Evolutionary conservation across 2,888 invertebrate genomes (phyloP).

Genomic region (Poecilus cupreus): DNA sequence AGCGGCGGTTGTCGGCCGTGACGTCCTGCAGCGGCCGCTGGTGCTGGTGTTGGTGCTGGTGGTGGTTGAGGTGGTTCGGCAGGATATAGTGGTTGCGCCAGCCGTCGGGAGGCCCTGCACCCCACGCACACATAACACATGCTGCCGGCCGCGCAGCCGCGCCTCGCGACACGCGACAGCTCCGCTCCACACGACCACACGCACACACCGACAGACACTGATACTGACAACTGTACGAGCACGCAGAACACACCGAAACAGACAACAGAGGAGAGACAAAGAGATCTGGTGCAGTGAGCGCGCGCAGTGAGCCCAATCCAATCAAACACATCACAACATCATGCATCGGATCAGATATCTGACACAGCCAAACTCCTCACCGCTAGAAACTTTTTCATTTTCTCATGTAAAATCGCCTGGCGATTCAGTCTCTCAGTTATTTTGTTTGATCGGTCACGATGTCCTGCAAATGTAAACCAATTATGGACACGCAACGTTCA

Average conservation of each 20-base stretch:
- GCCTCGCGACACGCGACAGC: conserved; percentile 65
- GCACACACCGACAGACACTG: conserved; percentile 41
- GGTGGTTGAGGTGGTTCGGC: conserved; percentile 71
- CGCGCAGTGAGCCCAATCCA: conserved; percentile 59
- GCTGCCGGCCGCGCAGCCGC: conserved; percentile 64
- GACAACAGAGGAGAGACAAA: conserved; percentile 61
- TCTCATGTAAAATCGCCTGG: conserved; percentile 92
- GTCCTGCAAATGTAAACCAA: conserved; percentile 69
- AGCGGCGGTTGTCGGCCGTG: conserved; percentile 83
- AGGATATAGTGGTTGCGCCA: conserved; percentile 70
- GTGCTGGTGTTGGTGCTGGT: conserved; percentile 75
- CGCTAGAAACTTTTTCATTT: conserved; percentile 96
- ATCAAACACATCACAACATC: conserved; percentile 57
- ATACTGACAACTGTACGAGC: conserved; percentile 14
- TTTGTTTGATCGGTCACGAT: conserved; percentile 78
- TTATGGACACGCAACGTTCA: conserved; percentile 53
- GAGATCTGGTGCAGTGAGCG: conserved; percentile 59
- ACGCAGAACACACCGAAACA: conserved; percentile 23
- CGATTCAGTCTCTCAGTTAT: conserved; percentile 85
- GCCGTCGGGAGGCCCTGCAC: conserved; percentile 70
- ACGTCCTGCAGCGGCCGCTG: conserved; percentile 76
- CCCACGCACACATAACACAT: conserved; percentile 73
- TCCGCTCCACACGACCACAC: conserved; percentile 45
- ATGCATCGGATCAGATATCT: conserved; percentile 46
- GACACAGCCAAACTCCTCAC: conserved; percentile 76